Evolutionary conservation across 2,113 vertebrate genomes (phyloP).

Genomic region (Typhlomys cinereus): DNA sequence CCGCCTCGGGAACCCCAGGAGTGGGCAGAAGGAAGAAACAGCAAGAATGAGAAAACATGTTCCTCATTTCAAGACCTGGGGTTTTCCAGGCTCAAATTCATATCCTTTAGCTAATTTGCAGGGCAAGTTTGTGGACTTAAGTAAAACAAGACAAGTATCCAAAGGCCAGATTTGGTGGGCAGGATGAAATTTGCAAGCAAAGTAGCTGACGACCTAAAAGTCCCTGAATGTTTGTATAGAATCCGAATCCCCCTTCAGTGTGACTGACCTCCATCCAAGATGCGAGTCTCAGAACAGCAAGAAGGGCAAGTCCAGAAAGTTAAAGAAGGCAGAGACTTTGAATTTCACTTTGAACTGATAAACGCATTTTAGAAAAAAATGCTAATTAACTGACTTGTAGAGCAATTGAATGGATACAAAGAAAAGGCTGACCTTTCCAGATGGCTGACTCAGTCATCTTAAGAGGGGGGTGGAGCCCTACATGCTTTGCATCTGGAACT

Average conservation of each 20-base stretch:
- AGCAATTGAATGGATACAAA: conserved; percentile 38
- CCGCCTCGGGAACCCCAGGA: conserved; percentile 28
- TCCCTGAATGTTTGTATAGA: background rate
- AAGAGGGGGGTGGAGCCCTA: background rate
- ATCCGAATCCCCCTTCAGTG: background rate
- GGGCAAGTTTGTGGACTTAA: background rate
- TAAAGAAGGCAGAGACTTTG: background rate
- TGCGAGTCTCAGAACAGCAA: background rate
- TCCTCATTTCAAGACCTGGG: background rate
- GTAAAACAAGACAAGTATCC: background rate
- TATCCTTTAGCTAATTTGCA: background rate
- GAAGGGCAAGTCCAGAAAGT: background rate
- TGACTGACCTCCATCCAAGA: background rate
- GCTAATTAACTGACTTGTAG: conserved; percentile 41
- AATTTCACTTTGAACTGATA: background rate
- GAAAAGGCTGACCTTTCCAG: conserved; percentile 59
- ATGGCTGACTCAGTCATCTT: conserved; percentile 41
- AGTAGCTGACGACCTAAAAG: background rate
- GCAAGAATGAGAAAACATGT: conserved; percentile 37
- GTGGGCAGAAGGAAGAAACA: conserved; percentile 2
- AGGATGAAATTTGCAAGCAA: background rate
- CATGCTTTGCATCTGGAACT: conserved; percentile 38
- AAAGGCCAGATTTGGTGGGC: background rate
- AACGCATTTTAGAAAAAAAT: conserved; percentile 60
- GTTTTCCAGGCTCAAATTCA: conserved; percentile 7